Conservation (phyloP, 2,113 vertebrate genomes). For the Aptenodytes forsteri region DNA sequence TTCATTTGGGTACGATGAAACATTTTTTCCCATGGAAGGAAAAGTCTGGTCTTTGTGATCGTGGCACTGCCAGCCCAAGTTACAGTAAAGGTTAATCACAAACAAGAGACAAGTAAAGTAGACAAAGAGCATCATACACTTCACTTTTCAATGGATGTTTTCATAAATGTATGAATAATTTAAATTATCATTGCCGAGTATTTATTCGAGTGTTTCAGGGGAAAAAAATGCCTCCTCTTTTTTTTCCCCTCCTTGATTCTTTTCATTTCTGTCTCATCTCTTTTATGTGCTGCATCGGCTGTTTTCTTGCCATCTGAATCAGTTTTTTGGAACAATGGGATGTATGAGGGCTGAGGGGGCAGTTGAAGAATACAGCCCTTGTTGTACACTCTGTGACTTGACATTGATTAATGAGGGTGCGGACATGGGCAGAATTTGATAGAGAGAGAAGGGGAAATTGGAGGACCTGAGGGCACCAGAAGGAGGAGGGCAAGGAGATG, state of each 20-base stretch:
- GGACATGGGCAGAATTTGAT: slow-evolving; percentile 88
- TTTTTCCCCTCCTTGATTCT: slow-evolving; percentile 76
- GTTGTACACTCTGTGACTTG: slow-evolving; percentile 82
- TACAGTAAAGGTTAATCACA: slow-evolving; percentile 91
- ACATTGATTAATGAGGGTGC: slow-evolving; percentile 93
- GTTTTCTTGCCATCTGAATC: slow-evolving; percentile 91
- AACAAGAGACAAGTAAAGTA: slow-evolving; percentile 87
- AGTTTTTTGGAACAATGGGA: slow-evolving; percentile 87
- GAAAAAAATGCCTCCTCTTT: slow-evolving; percentile 80
- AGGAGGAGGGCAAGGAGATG: slow-evolving; percentile 80
- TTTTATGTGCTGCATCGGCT: slow-evolving; percentile 89
- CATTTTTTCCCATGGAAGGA: slow-evolving; percentile 87
- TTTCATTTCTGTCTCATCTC: slow-evolving; percentile 88
- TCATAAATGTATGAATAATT: slow-evolving; percentile 94
- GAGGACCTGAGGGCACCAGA: slow-evolving; percentile 82
- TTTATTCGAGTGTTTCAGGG: slow-evolving; percentile 83
- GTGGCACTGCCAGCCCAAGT: slow-evolving; percentile 78
- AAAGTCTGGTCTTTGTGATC: slow-evolving; percentile 82
- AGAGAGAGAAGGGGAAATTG: slow-evolving; percentile 79
- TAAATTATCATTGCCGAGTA: slow-evolving; percentile 85
- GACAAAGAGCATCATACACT: slow-evolving; percentile 92
- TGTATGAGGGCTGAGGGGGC: slow-evolving; percentile 86
- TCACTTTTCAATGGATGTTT: slow-evolving; percentile 86
- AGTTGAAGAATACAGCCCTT: slow-evolving; percentile 86
- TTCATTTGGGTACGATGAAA: slow-evolving; percentile 74